Conservation (phyloP, 2,888 invertebrate species). For the Lagria hirta region DNA sequence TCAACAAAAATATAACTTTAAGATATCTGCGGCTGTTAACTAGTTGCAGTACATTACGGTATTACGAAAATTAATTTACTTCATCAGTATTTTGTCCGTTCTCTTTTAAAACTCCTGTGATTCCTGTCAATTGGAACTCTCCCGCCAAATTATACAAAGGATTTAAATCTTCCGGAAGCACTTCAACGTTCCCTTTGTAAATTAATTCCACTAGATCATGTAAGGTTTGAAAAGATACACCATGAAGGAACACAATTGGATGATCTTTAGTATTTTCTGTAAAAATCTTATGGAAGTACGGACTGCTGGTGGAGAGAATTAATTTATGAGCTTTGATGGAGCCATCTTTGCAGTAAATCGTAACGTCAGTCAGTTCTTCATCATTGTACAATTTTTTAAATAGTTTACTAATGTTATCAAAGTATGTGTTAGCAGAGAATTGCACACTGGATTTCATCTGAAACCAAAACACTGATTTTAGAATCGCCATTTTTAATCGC, state of each 20-base stretch:
- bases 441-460: conserved; percentile 33
- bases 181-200: conserved; percentile 71
- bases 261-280: conserved; percentile 72
- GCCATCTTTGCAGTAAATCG: conserved; percentile 71
- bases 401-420: conserved; percentile 69
- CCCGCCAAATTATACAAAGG: conserved; percentile 68
- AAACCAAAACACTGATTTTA: conserved; percentile 6
- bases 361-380: conserved; percentile 69
- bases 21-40: no score
- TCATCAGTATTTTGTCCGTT: not conserved
- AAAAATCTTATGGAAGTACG: conserved; percentile 75
- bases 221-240: conserved; percentile 66
- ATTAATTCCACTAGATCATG: conserved; percentile 69
- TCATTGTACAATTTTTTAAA: conserved; percentile 70
- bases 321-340: conserved; percentile 71
- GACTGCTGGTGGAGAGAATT: conserved; percentile 73
- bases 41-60: no score
- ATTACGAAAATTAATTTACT: no score
- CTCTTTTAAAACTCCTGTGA: conserved; percentile 27
- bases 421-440: conserved; percentile 62
- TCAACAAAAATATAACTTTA: no score
- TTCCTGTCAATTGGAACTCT: conserved; percentile 67
- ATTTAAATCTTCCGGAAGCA: conserved; percentile 64
- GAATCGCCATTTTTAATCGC: not conserved
- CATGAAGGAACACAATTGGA: conserved; percentile 68